Evolutionary conservation across 2,888 invertebrate genomes (phyloP), one percentile per base, ranked within the genome.

Genomic region (Hydroisotoma schaefferi): DNA sequence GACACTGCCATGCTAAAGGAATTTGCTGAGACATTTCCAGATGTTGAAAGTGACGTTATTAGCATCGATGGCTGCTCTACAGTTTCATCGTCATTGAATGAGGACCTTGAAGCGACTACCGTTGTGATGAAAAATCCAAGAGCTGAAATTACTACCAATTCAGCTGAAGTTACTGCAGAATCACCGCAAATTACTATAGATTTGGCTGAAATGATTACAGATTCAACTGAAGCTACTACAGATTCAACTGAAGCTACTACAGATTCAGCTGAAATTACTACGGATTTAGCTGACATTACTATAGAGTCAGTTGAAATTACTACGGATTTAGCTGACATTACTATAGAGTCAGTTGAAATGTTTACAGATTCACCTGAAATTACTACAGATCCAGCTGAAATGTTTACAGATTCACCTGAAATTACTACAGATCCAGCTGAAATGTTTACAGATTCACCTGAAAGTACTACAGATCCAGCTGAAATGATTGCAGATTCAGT

Each of bases 1-100:
- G 26, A 53, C 1, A 2, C 15, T 0, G 18, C 52, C 6, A 59
- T 63, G 63, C 25, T 44, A 4, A 38, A 56, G 3, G 63, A 63
- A 33, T 33, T 59, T 5, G 27, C 52, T 22, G 37, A 49, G 20
- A 25, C 12, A 40, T 40, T 40, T 15, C 40, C 40, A 40, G 25
- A 8, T 18, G 12, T 15, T 5, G 25, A 46, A 8, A 43, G 18
- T 22, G 46, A 25, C 12, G 25, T 18, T 22, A 22, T 3, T 20
- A 6, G 15, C 4, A 4, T 12, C 15, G 46, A 46, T 3, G 8
- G 5, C 23, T 23, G 25, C 23, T 23, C 23, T 5, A 22, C 20
- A 12, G 46, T 46, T 5, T 46, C 46, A 3, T 29, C 27, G 8
- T 18, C 27, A 15, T 5, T 40, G 8, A 40, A 40, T 40, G 40